These are phyloP conservation scores for Styela plicata DNA, from an alignment of 23 tunicate genomes.

Conservation along the genomic window DNA sequence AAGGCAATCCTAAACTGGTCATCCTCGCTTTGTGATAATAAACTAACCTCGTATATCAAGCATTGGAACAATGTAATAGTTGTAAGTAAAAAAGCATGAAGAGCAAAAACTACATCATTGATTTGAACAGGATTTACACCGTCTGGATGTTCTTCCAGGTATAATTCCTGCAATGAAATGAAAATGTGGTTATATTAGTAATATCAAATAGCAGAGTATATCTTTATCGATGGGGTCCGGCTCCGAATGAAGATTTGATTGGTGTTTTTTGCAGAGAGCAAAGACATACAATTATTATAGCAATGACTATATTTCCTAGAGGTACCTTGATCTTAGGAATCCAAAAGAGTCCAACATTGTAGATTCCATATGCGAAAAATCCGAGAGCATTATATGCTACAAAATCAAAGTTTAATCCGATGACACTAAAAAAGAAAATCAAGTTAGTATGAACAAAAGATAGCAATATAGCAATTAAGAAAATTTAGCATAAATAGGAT, in stretches of 20 bases:
- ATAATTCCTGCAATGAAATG: slow-evolving; percentile 40
- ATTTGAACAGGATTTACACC: slow-evolving; percentile 95
- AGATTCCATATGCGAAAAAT: slow-evolving; percentile 71
- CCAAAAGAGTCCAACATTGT: slow-evolving; percentile 92
- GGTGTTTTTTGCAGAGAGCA: no score
- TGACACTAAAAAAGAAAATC: slow-evolving; percentile 51
- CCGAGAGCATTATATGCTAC: slow-evolving; percentile 83
- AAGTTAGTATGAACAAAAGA: no score
- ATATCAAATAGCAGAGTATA: neutral
- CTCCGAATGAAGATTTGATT: no score
- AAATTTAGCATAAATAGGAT: no score
- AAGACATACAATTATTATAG: no score
- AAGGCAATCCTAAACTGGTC: no score
- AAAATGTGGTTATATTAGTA: neutral
- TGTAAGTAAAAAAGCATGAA: slow-evolving; percentile 74
- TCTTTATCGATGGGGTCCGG: no score
- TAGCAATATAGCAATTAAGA: no score
- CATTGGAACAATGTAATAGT: slow-evolving; percentile 69
- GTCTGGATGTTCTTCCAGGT: slow-evolving; percentile 57
- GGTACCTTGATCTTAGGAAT: slow-evolving; percentile 75
- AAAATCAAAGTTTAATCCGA: slow-evolving; percentile 93
- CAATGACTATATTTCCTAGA: no score
- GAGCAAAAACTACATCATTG: slow-evolving; percentile 89
- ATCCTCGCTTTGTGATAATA: no score
- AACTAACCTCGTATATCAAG: slow-evolving; percentile 72